phyloP scores from a whole-genome alignment of 2,113 vertebrate species.

The Platycercus adscitus region DNA sequence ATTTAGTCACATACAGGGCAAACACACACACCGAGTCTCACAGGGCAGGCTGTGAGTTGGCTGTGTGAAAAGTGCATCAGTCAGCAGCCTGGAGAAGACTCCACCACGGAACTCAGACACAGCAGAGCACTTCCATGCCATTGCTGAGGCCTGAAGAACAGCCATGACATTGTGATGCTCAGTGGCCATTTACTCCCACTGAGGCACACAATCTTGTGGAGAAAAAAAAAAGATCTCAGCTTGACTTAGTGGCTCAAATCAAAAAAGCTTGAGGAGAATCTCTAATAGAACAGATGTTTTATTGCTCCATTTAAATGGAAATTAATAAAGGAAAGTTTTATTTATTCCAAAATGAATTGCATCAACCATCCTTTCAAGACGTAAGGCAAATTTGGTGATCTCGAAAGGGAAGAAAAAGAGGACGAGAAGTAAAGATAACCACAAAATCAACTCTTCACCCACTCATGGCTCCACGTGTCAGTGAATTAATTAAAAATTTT shows the following conservation, averaged over 20 bases:
- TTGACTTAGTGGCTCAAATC: not conserved
- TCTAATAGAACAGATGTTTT: not conserved
- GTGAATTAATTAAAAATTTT: not conserved
- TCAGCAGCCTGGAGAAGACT: not conserved
- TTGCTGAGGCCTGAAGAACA: not conserved
- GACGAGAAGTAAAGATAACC: not conserved
- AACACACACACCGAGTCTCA: fast-evolving
- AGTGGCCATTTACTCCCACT: not conserved
- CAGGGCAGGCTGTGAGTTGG: not conserved
- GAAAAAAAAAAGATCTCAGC: not conserved
- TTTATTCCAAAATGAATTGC: not conserved
- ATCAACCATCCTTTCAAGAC: not conserved
- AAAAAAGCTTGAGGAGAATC: not conserved
- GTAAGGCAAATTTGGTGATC: not conserved
- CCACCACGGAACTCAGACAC: fast-evolving
- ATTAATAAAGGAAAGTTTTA: not conserved
- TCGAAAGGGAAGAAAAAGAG: not conserved
- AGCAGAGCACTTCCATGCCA: not conserved
- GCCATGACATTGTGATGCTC: not conserved
- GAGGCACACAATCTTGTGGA: not conserved
- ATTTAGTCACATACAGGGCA: not conserved
- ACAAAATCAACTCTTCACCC: not conserved
- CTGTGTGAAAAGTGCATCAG: fast-evolving
- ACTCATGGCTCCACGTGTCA: not conserved
- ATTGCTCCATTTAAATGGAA: not conserved